phyloP scores from a whole-genome alignment of 2,113 vertebrate genomes.

The Onychorhynchus coronatus region DNA sequence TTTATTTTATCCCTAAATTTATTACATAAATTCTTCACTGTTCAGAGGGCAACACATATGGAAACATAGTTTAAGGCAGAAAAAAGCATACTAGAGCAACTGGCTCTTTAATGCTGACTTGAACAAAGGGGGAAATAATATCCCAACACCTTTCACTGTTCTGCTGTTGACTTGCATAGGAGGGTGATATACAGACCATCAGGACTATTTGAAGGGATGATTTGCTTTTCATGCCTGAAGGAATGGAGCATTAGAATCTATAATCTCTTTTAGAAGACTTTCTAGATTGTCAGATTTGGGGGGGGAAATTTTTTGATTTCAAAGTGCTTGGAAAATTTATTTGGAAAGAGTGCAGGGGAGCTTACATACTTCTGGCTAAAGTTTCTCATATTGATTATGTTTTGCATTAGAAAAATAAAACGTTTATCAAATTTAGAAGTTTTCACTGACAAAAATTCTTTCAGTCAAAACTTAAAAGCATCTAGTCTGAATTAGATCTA shows the following conservation, averaged over 20 bases:
- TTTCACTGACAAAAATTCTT: background rate
- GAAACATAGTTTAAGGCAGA: background rate
- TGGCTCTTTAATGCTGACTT: background rate
- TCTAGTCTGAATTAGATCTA: background rate
- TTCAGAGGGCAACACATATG: background rate
- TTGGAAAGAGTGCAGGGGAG: background rate
- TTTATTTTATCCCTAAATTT: background rate
- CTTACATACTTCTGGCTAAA: background rate
- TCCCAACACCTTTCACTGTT: background rate
- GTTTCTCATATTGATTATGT: background rate
- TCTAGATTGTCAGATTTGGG: background rate
- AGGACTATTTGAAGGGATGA: background rate
- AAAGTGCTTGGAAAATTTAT: background rate
- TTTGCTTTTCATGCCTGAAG: background rate
- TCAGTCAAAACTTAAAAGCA: background rate
- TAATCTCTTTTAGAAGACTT: background rate
- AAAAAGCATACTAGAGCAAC: background rate
- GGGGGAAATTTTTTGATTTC: background rate
- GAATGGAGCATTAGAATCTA: background rate
- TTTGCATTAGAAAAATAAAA: background rate
- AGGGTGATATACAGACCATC: background rate
- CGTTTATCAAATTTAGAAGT: background rate
- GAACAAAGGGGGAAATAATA: background rate
- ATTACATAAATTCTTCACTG: background rate
- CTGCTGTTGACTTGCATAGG: background rate